Percentiles rank a stretch among this genome's conserved stretches.
Evolutionary conservation across 2,888 invertebrate species (phyloP).

Genomic region (Polydrusus pterygomalis): DNA sequence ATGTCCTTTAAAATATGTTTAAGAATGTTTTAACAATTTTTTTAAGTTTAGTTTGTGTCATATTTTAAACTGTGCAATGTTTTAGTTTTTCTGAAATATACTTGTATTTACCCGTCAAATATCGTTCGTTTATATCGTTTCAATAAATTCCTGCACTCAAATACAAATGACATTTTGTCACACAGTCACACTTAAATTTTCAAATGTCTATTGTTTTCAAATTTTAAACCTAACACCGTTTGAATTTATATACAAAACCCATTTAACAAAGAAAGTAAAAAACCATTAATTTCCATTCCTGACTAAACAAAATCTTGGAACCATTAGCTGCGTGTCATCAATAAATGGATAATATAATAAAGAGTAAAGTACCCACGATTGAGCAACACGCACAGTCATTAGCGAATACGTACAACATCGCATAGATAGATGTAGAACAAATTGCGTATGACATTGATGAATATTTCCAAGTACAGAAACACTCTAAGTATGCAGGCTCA

Average conservation of each 20-base stretch:
- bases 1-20: too few relatives aligned
- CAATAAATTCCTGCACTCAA: too few relatives aligned
- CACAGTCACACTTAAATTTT: too few relatives aligned
- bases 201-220: too few relatives aligned
- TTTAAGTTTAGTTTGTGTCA: too few relatives aligned
- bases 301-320: conserved; percentile 41
- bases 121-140: too few relatives aligned
- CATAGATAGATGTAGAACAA: conserved; percentile 50
- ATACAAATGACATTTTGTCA: too few relatives aligned
- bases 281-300: conserved; percentile 30
- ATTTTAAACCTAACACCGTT: too few relatives aligned
- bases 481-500: conserved; percentile 33
- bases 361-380: conserved; percentile 41
- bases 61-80: too few relatives aligned
- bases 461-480: conserved; percentile 46
- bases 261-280: conserved; percentile 31
- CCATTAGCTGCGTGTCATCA: conserved; percentile 40
- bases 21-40: too few relatives aligned
- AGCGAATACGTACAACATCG: conserved; percentile 34
- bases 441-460: conserved; percentile 51
- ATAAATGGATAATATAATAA: conserved; percentile 45
- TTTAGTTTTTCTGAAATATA: too few relatives aligned
- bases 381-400: conserved; percentile 46
- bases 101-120: too few relatives aligned
- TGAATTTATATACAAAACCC: conserved; percentile 27